Evolutionary conservation across 2,113 vertebrate species (phyloP), one percentile per base, ranked within the genome.

Genomic region (Megaceryle torquata): DNA sequence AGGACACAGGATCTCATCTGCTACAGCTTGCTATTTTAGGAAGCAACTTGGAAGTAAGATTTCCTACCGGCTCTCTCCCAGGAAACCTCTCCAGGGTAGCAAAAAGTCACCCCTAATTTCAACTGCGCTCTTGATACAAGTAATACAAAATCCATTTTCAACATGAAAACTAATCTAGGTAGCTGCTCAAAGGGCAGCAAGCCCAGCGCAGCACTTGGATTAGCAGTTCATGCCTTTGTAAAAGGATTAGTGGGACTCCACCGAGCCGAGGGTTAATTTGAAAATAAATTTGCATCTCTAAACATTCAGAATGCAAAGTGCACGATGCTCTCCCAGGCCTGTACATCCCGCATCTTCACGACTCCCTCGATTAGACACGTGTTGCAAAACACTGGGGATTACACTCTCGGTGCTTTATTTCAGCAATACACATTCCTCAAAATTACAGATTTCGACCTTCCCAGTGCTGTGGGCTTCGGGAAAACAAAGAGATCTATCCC

Each of bases 161-260:
- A 91, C 89, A 29, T 25, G 77, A 86, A 90, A 93, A 85, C 91
- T 94, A 96, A 95, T 86, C 80, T 67, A 86, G 74, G 79, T 88
- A 89, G 85, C 94, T 93, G 94, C 95, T 93, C 94, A 84, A 94
- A 88, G 72, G 86, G 78, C 87, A 94, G 78, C 69, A 60, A 92
- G 75, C 79, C 69, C 79, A 29, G 46, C 43, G 81, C 95, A 93
- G 87, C 91, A 37, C 94, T 70, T 75, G 90, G 94, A 95, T 97
- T 90, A 97, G 88, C 71, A 88, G 87, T 74, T 92, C 82, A 50
- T 41, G 93, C 72, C 92, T 95, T 92, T 91, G 75, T 85, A 77
- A 88, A 69, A 92, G 93, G 95, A 97, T 90, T 95, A 83, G 82
- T n/a, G 16, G 70, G 54, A 35, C 28, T 91, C 86, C 50, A 71